phyloP scores from a whole-genome alignment of 2,797 vertebrate genomes.

The Microctenopoma lineatum region DNA sequence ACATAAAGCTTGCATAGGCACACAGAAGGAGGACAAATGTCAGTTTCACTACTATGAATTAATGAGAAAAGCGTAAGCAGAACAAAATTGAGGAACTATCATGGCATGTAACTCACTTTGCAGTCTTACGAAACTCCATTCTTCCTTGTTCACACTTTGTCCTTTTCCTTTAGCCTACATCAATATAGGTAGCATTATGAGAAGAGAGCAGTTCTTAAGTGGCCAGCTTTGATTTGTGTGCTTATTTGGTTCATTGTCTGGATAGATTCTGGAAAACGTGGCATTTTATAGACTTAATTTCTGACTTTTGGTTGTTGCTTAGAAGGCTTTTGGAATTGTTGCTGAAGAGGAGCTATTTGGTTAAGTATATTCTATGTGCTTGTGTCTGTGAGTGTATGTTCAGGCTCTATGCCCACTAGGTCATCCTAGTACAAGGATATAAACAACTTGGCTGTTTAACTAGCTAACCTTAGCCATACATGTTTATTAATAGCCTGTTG shows the following conservation, averaged over 20 bases:
- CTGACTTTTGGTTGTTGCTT: constrained; percentile 17
- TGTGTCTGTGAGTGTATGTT: constrained; percentile 16
- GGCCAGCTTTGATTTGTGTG: neutral
- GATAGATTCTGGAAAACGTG: neutral
- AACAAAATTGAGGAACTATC: constrained; percentile 83
- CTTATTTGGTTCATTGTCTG: constrained; percentile 8
- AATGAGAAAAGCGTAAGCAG: constrained; percentile 78
- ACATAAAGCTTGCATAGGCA: constrained; percentile 23
- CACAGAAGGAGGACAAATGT: constrained; percentile 66
- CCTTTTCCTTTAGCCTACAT: constrained; percentile 71
- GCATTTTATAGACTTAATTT: neutral
- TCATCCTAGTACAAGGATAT: constrained; percentile 58
- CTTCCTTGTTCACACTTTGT: constrained; percentile 78
- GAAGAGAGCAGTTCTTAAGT: constrained; percentile 15
- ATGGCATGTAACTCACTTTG: constrained; percentile 78
- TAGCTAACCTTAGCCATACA: constrained; percentile 60
- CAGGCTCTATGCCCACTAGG: constrained; percentile 29
- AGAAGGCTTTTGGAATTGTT: neutral
- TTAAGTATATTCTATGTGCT: constrained; percentile 16
- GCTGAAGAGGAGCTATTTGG: constrained; percentile 17
- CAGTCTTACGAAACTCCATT: constrained; percentile 81
- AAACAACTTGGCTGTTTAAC: constrained; percentile 47
- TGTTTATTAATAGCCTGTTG: constrained; percentile 69
- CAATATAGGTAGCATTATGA: constrained; percentile 52
- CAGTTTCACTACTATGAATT: constrained; percentile 81